A percentile compares a stretch with the other conserved stretches of the same genome.
Evolutionary conservation across 1,140 invertebrate species (phyloP).

Genomic region (Seison nebaliae): DNA sequence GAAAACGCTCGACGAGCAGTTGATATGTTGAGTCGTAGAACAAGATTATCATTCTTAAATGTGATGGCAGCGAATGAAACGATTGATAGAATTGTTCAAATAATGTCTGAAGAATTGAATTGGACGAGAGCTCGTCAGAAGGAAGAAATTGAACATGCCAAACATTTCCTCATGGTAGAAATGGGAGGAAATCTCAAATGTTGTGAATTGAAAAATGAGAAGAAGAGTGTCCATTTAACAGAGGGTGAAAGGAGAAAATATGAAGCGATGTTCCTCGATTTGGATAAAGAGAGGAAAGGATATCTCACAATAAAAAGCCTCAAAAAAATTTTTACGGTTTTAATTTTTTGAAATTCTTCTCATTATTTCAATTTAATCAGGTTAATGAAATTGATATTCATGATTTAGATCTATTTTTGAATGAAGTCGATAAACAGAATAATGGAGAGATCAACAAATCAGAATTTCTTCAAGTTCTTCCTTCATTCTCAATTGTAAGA

Average conservation of each 20-base stretch:
- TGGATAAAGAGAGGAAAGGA: no score
- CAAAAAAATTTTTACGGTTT: no score
- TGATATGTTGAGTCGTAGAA: constrained; percentile 72
- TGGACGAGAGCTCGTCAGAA: constrained; percentile 50
- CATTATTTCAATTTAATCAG: no score
- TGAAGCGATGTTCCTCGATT: no score
- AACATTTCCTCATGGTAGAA: constrained; percentile 7
- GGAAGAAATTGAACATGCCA: constrained; percentile 8
- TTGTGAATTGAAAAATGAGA: constrained; percentile 11
- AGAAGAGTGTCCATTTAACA: constrained; percentile 10
- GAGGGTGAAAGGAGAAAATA: no score
- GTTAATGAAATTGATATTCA: no score
- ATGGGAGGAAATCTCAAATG: constrained; percentile 12
- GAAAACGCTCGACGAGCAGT: constrained; percentile 87
- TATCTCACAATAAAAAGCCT: no score
- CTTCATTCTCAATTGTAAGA: not conserved
- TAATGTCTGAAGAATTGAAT: constrained; percentile 79
- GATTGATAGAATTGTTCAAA: constrained; percentile 59
- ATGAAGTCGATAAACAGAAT: not conserved
- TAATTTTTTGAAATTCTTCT: no score
- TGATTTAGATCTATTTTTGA: not conserved
- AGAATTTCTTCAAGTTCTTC: not conserved
- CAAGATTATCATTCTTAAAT: constrained; percentile 77
- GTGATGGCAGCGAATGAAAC: constrained; percentile 76
- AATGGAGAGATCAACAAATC: not conserved